A percentile compares a stretch with the other conserved stretches of the same genome.
These are phyloP conservation scores for Tokudaia tokunoshimensis DNA, from an alignment of 2,797 vertebrate genomes.

Conservation along the genomic window DNA sequence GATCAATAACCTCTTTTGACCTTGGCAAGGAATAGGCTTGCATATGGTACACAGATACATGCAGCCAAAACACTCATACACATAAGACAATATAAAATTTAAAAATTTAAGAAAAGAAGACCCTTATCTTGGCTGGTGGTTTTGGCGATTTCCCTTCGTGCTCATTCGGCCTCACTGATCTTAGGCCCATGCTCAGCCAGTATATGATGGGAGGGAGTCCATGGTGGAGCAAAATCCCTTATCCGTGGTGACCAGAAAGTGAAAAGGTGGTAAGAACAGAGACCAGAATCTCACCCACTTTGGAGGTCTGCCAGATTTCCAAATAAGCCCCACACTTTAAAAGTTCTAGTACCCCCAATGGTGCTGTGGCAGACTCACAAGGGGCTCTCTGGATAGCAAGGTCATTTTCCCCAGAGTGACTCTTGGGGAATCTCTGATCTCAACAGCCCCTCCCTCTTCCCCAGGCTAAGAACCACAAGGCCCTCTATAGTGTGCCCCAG, in stretches of 20 bases:
- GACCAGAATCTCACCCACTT: not conserved
- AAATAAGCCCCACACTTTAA: not conserved
- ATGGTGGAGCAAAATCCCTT: not conserved
- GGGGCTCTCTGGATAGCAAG: not conserved
- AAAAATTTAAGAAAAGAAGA: not conserved
- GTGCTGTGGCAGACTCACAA: not conserved
- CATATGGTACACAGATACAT: not conserved
- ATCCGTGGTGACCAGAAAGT: not conserved
- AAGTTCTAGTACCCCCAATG: not conserved
- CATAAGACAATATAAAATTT: not conserved
- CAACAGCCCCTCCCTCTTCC: not conserved
- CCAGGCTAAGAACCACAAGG: not conserved
- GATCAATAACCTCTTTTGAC: not conserved
- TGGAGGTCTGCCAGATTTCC: not conserved
- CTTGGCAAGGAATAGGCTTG: too few species aligned
- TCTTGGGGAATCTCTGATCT: not conserved
- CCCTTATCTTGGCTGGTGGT: not conserved
- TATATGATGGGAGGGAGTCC: not conserved
- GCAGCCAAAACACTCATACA: not conserved
- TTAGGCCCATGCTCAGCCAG: not conserved
- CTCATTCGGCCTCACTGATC: too few species aligned
- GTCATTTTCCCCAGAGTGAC: not conserved
- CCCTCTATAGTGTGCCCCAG: not conserved
- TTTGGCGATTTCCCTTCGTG: not conserved
- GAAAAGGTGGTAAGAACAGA: not conserved